phyloP scores from a whole-genome alignment of 2,888 invertebrate species.

The Noctua janthe region DNA sequence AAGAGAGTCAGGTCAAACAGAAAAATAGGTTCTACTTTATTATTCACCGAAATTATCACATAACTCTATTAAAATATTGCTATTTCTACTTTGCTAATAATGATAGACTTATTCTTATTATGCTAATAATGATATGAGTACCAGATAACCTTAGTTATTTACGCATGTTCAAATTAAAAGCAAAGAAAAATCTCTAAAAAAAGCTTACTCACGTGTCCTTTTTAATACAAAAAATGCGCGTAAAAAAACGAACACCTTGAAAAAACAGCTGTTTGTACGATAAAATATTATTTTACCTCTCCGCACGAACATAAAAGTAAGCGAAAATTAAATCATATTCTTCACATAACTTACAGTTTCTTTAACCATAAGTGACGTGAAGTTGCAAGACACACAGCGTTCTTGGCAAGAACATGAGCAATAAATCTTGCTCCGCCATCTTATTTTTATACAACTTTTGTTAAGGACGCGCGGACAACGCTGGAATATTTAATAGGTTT shows the following conservation, averaged over 20 bases:
- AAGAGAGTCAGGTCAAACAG: neutral
- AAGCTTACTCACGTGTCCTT: neutral
- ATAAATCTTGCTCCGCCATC: constrained; percentile 65
- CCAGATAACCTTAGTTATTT: neutral
- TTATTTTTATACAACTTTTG: constrained; percentile 69
- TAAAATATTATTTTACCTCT: constrained; percentile 2
- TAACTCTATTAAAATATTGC: neutral
- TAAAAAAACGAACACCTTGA: neutral
- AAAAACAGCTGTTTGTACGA: neutral
- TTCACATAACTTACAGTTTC: constrained; percentile 55
- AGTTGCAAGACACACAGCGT: constrained; percentile 48
- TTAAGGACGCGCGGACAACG: constrained; percentile 59
- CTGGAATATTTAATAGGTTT: constrained; percentile 63
- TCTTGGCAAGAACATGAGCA: constrained; percentile 60
- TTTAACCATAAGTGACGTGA: constrained; percentile 61
- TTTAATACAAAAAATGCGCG: neutral
- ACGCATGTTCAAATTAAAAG: neutral
- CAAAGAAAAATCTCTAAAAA: neutral
- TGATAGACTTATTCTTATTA: too few relatives aligned
- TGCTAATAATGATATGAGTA: too few relatives aligned
- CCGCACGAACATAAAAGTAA: constrained; percentile 19
- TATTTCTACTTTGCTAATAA: too few relatives aligned
- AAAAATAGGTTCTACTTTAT: neutral
- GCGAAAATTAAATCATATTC: constrained; percentile 45
- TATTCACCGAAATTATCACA: neutral